A percentile compares a stretch with the other conserved stretches of the same genome.
These are phyloP conservation scores for Drosophila monieri DNA, from an alignment of 2,888 invertebrate species.

Conservation along the genomic window DNA sequence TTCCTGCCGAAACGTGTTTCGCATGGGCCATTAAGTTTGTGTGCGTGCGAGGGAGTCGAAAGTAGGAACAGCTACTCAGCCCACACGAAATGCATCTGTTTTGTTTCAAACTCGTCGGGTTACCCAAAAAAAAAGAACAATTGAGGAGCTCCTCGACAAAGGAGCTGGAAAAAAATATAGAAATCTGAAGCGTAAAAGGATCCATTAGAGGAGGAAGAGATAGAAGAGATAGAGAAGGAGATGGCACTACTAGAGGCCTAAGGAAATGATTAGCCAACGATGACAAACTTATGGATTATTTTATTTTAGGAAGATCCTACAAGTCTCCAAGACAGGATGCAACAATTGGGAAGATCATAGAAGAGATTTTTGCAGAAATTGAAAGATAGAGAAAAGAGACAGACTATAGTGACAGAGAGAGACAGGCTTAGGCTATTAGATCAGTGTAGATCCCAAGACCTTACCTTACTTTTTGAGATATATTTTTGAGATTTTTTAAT, in stretches of 20 bases:
- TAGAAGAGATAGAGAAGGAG: background rate
- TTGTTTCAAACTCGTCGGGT: slow-evolving; percentile 44
- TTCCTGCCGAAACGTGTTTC: slow-evolving; percentile 60
- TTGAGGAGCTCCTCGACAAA: slow-evolving; percentile 58
- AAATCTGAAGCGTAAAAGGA: slow-evolving; percentile 68
- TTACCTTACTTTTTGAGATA: background rate
- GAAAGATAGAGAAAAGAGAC: background rate
- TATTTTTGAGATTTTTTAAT: background rate
- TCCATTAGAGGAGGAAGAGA: slow-evolving; percentile 47
- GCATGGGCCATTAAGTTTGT: slow-evolving; percentile 48
- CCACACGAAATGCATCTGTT: slow-evolving; percentile 67
- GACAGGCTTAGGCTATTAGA: background rate
- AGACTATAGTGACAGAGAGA: background rate
- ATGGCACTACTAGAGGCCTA: slow-evolving; percentile 2
- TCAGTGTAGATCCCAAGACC: background rate
- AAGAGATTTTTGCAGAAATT: slow-evolving; percentile 26
- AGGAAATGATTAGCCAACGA: slow-evolving; percentile 69
- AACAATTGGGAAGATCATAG: slow-evolving; percentile 11
- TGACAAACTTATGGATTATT: slow-evolving; percentile 50
- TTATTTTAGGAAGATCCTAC: background rate
- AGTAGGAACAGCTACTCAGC: slow-evolving; percentile 37
- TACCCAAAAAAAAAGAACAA: slow-evolving; percentile 50
- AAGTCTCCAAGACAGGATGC: slow-evolving; percentile 17
- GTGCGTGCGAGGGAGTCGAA: slow-evolving; percentile 41
- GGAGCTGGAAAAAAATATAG: slow-evolving; percentile 17